These are phyloP conservation scores for Saccopteryx leptura DNA, from an alignment of 2,113 vertebrate species.

Conservation along the genomic window DNA sequence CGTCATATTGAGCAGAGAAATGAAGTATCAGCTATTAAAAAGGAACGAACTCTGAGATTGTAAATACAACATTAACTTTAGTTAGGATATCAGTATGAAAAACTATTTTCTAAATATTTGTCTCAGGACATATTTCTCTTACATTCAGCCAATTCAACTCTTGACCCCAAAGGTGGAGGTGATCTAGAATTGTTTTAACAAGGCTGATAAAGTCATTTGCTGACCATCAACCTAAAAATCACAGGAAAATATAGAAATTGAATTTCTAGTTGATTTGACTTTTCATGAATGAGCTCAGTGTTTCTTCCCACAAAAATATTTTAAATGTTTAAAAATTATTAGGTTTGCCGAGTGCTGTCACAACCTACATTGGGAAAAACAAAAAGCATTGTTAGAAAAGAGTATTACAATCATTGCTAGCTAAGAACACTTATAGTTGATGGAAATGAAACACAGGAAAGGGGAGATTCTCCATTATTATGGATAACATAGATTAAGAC, in stretches of 20 bases:
- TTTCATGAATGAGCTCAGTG: conserved; percentile 18
- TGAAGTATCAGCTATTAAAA: conserved; percentile 70
- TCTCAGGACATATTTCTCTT: conserved; percentile 28
- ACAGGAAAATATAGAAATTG: neutral
- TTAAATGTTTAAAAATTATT: neutral
- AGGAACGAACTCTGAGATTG: conserved; percentile 66
- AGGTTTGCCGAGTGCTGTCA: neutral
- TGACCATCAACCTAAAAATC: neutral
- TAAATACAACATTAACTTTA: conserved; percentile 67
- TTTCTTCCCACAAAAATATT: neutral
- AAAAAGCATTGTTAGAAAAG: neutral
- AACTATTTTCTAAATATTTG: conserved; percentile 51
- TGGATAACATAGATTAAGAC: neutral
- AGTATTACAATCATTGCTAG: neutral
- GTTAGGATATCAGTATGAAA: conserved; percentile 36
- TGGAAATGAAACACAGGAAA: neutral
- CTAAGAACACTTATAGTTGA: neutral
- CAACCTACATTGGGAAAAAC: neutral
- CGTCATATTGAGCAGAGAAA: conserved; percentile 63
- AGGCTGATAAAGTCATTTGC: neutral
- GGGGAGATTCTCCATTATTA: neutral
- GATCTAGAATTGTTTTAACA: conserved; percentile 18
- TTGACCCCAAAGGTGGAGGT: conserved; percentile 28
- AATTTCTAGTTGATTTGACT: neutral
- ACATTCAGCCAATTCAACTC: neutral